phyloP scores from a whole-genome alignment of 2,888 invertebrate genomes.

The Cryptocephalus primarius region DNA sequence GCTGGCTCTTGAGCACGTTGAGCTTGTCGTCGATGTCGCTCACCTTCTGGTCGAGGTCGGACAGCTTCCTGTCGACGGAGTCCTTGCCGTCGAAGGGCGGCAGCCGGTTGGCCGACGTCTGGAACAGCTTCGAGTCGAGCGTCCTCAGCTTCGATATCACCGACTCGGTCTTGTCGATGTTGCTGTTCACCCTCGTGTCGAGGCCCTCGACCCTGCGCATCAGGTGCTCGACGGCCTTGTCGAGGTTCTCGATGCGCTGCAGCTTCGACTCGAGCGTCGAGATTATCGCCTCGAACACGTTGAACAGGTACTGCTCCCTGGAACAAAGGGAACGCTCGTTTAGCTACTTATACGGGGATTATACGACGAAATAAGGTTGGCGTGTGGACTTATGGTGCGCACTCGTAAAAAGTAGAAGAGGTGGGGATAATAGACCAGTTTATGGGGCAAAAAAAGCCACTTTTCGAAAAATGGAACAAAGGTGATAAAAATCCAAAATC shows the following conservation, averaged over 20 bases:
- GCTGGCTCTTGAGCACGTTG: conserved; percentile 67
- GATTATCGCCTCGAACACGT: conserved; percentile 82
- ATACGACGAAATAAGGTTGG: too few relatives aligned
- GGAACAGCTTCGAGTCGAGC: conserved; percentile 65
- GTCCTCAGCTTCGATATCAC: conserved; percentile 67
- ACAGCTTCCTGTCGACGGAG: conserved; percentile 51
- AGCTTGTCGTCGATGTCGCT: conserved; percentile 72
- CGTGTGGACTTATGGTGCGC: too few relatives aligned
- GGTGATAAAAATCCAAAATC: too few relatives aligned
- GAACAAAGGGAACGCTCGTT: conserved; percentile 32
- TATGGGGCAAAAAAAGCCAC: too few relatives aligned
- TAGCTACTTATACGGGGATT: too few relatives aligned
- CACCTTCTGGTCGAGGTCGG: conserved; percentile 71
- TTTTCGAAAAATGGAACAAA: too few relatives aligned
- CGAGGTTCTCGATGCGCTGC: conserved; percentile 77
- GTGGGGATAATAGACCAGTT: too few relatives aligned
- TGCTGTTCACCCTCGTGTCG: conserved; percentile 71
- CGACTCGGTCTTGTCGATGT: conserved; percentile 74
- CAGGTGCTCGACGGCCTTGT: conserved; percentile 77
- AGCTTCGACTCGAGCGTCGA: conserved; percentile 80
- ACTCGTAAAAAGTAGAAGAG: too few relatives aligned
- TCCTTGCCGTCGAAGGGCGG: conserved; percentile 12
- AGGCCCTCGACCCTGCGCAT: conserved; percentile 76
- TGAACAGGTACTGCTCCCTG: conserved; percentile 82
- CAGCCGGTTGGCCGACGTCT: conserved; percentile 32